Percentiles rank a stretch among this genome's conserved stretches.
These are phyloP conservation scores for Keiferia lycopersicella DNA, from an alignment of 2,888 invertebrate genomes.

Conservation along the genomic window DNA sequence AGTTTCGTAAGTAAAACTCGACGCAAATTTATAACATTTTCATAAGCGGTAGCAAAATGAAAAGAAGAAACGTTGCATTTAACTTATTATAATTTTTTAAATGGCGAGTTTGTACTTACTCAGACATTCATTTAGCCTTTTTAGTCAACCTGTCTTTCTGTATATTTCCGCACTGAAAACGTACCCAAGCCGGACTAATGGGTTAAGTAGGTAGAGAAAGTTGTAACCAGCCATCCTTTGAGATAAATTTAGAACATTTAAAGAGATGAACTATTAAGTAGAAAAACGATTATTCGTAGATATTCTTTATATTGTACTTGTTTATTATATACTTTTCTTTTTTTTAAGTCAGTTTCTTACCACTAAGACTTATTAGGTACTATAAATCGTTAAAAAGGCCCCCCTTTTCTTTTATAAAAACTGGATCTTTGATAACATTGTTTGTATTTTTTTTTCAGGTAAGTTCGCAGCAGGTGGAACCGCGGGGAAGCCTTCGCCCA, in stretches of 20 bases:
- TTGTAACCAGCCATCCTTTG: conserved; percentile 51
- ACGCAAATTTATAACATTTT: conserved; percentile 9
- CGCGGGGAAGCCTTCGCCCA: too few relatives aligned
- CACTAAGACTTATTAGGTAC: too few relatives aligned
- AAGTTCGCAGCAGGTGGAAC: neutral
- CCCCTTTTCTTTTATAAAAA: neutral
- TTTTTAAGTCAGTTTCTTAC: too few relatives aligned
- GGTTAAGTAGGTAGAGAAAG: conserved; percentile 58
- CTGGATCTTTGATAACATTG: too few relatives aligned
- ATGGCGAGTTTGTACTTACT: conserved; percentile 14
- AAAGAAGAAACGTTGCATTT: conserved; percentile 17
- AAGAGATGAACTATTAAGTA: conserved; percentile 40
- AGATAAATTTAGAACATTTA: conserved; percentile 56
- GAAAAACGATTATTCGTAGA: neutral
- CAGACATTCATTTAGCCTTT: conserved; percentile 19
- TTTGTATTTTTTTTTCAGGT: neutral
- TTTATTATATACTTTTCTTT: neutral
- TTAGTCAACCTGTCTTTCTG: conserved; percentile 9
- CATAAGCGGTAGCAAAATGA: conserved; percentile 4
- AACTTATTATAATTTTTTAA: conserved; percentile 15
- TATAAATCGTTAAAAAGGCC: too few relatives aligned
- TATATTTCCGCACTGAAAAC: conserved; percentile 41
- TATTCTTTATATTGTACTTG: neutral
- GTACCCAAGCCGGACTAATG: conserved; percentile 56
- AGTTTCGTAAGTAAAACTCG: neutral